Evolutionary conservation across 2,888 invertebrate genomes (phyloP), one percentile per base, ranked within the genome.

Genomic region (Lasioglossum morio): DNA sequence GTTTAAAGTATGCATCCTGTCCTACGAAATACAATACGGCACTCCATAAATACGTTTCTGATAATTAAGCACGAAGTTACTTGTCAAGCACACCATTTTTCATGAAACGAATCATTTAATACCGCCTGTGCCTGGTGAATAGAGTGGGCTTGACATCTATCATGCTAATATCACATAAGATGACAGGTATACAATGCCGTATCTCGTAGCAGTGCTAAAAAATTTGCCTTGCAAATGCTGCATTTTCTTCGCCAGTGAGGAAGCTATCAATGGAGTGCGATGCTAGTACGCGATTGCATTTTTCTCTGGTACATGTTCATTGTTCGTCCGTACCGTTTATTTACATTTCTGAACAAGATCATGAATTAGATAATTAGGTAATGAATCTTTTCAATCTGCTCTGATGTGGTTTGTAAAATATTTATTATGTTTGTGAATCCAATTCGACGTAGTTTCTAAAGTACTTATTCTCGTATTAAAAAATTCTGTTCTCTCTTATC

Each of bases 131-230:
- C 7, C 14, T 30, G 63, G 16, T 30, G 63, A 63, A 30, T 63
- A 8, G 30, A 63, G 63, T 63, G 63, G 19, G 63, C 63, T 63
- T 63, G 30, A 30, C 63, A 63, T 63, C 63, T 63, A 63, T 63
- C 63, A 63, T 63, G 63, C 63, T 63, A 63, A 63, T 63, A 63
- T 63, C 63, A 16, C 63, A 2, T 63, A 63, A 63, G 63, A 30
- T 8, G 63, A 63, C 63, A 63, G 63, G 63, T 30, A 30, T 63
- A 63, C 63, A 63, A 30, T 63, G 19, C 63, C 63, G 63, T 63
- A 63, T 30, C 63, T 63, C 8, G 63, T 63, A 63, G 30, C 30
- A 63, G 30, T 63, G 63, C 30, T 63, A 63, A 63, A 63, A 63
- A 63, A 63, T 63, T 63, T 63, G 63, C 30, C 27, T 27, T 27